Conservation (phyloP, 2,888 invertebrate species). For the Galerucella calmariensis region DNA sequence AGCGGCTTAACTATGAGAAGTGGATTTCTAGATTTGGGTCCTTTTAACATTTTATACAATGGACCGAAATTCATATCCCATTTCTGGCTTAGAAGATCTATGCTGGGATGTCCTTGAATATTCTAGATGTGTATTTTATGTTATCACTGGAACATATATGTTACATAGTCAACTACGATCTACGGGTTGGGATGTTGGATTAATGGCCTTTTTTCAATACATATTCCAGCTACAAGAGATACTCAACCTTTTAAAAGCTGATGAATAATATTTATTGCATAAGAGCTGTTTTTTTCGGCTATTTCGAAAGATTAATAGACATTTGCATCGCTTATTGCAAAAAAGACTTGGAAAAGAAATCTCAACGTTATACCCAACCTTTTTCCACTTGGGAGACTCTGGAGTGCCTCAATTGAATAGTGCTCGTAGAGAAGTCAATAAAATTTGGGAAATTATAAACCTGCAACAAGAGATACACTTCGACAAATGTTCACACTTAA, state of each 20-base stretch:
- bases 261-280: background rate
- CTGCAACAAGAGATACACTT: too few species aligned
- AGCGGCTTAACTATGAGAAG: slow-evolving; percentile 40
- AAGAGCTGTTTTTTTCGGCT: too few species aligned
- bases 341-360: too few species aligned
- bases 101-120: slow-evolving; percentile 45
- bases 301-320: too few species aligned
- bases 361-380: too few species aligned
- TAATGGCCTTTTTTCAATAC: slow-evolving; percentile 23
- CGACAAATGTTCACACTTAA: too few species aligned
- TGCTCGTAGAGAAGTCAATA: too few species aligned
- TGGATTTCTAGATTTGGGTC: slow-evolving; percentile 43
- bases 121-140: slow-evolving; percentile 50
- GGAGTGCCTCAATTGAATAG: too few species aligned
- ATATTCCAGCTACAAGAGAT: background rate
- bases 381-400: too few species aligned
- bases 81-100: slow-evolving; percentile 41
- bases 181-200: slow-evolving; percentile 17
- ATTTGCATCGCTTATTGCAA: too few species aligned
- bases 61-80: slow-evolving; percentile 49
- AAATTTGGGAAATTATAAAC: too few species aligned
- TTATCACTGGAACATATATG: slow-evolving; percentile 52
- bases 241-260: background rate
- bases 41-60: slow-evolving; percentile 47
- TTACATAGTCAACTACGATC: slow-evolving; percentile 30